Evolutionary conservation across 1,140 invertebrate species (phyloP), one percentile per base, ranked within the genome.

Genomic region (Bombus difficillimus): DNA sequence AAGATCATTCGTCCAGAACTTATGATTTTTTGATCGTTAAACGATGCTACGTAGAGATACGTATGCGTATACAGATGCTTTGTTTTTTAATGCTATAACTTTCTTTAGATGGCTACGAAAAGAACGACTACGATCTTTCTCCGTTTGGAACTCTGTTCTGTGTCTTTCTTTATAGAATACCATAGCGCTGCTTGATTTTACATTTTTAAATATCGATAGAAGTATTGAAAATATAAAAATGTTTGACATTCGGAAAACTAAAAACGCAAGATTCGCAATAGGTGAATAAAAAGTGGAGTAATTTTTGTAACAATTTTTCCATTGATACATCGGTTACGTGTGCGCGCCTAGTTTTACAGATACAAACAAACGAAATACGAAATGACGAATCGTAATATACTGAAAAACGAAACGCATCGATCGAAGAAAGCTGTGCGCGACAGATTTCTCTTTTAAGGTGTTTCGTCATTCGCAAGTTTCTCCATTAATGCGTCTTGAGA

Each of bases 401-500:
- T 64, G 4, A 59, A 64, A 39, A 41, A 28, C 37, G 53, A 18
- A 34, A 32, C 32, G 15, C 41, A 9, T 37, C 41, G 39, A 6
- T 34, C n/a, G 77, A 32, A n/a, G 37, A 28, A 83, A 69, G 43
- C 69, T 83, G 12, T 3, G 18, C 41, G 32, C 32, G 25, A 53
- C 18, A 34, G 22, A 25, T 28, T 59, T 12, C 72, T 66, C 81
- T 41, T 66, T 47, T 32, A 62, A 76, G 62, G 15, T n/a, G 74
- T 78, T 78, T 83, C 82, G 34, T 83, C 74, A 34, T 69, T 13
- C 47, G 25, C 41, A 43, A 78, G 74, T 78, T 69, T 77, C 74
- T 78, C 82, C 64, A 69, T 83, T 83, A 78, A 78, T 78, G 74
- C 57, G 82, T 83, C 74, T 66, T 83, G 59, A 47, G 82, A 83